Evolutionary conservation across 2,888 invertebrate species (phyloP), one percentile per base, ranked within the genome.

Genomic region (Conomelus anceps): DNA sequence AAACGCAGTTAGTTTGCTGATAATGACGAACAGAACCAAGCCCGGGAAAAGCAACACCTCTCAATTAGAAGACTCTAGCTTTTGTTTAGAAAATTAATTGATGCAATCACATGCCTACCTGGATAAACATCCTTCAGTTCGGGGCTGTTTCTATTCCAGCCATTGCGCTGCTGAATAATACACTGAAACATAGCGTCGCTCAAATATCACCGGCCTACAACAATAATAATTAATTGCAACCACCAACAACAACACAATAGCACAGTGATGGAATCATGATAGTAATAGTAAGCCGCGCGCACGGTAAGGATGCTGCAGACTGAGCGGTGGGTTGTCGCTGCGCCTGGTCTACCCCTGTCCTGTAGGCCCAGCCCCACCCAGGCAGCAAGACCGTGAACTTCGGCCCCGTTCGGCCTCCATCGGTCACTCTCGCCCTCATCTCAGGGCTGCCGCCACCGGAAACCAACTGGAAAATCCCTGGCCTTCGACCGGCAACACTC

Each of bases 161-260:
- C 96, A 93, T 95, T 96, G 92, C 95, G 95, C 94, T 96, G 96
- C 94, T 96, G 96, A 93, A 96, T 96, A 92, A 97, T 96, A 93
- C 97, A 97, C 94, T 97, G 97, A 94, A 97, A 97, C 97, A 97
- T 97, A 63, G 63, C 63, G 20, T 34, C 13, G 34, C 34, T 34
- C 11, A 17, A 3, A 63, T 20, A n/a, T 63, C 63, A 63, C 63
- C 63, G n/a, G n/a, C n/a, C n/a, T 20, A 63, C 63, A 63, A 63
- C 63, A 26, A 26, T 11, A 26, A 26, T 26, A 4, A 26, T 11
- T 63, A 63, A 63, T 63, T 63, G n/a, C 63, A n/a, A 20, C 63
- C 63, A n/a, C 63, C 63, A 63, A 63, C 23, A 87, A 26, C 24
- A 22, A 26, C 9, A 87, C 20, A 86, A 34, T 20, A 3, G 23